Conservation (phyloP, 2,113 vertebrate species). For the Percina caprodes region DNA sequence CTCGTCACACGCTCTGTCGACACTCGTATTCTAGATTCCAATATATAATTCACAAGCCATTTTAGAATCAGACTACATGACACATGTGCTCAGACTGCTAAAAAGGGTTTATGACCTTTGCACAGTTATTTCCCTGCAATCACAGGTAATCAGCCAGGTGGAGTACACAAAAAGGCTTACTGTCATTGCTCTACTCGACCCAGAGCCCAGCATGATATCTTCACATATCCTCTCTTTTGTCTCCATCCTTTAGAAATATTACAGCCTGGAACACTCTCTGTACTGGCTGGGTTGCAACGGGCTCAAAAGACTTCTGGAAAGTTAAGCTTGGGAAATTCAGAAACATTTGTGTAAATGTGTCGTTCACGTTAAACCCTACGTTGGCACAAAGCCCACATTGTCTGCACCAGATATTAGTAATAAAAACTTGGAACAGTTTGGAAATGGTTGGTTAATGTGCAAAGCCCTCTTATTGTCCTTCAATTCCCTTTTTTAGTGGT, state of each 20-base stretch:
- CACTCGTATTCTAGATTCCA: constrained; percentile 19
- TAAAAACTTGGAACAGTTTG: too few species aligned
- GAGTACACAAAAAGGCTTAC: constrained; percentile 32
- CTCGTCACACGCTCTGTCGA: background rate
- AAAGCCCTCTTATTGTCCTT: background rate
- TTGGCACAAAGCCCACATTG: too few species aligned
- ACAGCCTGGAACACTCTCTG: background rate
- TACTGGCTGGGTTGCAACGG: too few species aligned
- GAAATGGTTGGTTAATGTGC: too few species aligned
- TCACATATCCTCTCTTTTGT: background rate
- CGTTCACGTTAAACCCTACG: too few species aligned
- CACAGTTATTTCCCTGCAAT: constrained; percentile 63
- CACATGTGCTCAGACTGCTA: constrained; percentile 1
- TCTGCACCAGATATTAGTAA: too few species aligned
- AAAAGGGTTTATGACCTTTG: constrained; percentile 45
- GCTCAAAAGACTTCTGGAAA: too few species aligned
- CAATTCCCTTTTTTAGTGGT: background rate
- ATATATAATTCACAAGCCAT: constrained; percentile 46
- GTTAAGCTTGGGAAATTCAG: too few species aligned
- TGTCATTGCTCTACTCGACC: constrained; percentile 58
- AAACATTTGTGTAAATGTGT: too few species aligned
- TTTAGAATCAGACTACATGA: constrained; percentile 42
- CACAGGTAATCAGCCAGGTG: constrained; percentile 60
- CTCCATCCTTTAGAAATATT: constrained; percentile 12
- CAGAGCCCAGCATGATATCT: constrained; percentile 6